phyloP scores from a whole-genome alignment of 2,797 vertebrate genomes.

The Trachops cirrhosus region DNA sequence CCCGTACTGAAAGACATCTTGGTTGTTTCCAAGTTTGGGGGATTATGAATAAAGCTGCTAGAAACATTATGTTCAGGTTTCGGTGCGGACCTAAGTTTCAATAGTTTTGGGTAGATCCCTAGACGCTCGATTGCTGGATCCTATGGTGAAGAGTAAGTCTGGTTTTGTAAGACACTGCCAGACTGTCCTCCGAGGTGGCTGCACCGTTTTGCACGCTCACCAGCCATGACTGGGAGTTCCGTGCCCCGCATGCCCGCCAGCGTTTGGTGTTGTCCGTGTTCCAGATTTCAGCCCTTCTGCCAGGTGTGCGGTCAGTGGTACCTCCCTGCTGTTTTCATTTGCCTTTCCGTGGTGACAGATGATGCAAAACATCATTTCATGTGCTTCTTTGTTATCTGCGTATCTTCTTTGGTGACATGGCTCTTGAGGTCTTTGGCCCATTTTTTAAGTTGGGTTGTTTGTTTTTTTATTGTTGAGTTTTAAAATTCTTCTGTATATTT shows the following conservation, averaged over 20 bases:
- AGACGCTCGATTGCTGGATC: not conserved
- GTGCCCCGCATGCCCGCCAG: not conserved
- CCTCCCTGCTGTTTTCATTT: not conserved
- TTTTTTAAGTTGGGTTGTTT: not conserved
- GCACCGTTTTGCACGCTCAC: not conserved
- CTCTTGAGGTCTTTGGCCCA: not conserved
- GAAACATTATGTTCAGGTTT: not conserved
- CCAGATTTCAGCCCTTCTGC: not conserved
- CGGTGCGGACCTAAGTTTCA: not conserved
- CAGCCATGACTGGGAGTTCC: not conserved
- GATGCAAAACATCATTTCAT: not conserved
- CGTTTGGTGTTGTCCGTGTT: not conserved
- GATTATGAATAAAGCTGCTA: not conserved
- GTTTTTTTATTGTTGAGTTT: not conserved
- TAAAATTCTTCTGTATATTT: not conserved
- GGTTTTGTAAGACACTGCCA: not conserved
- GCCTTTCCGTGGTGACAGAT: not conserved
- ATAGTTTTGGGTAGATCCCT: not conserved
- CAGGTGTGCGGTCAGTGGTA: not conserved
- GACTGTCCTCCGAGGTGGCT: not conserved
- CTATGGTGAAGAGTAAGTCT: not conserved
- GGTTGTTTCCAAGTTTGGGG: not conserved
- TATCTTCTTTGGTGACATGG: not conserved
- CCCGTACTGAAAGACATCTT: not conserved
- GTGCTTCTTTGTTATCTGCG: not conserved